These are phyloP conservation scores for Trachemys scripta DNA, from an alignment of 2,113 vertebrate genomes.

Conservation along the genomic window DNA sequence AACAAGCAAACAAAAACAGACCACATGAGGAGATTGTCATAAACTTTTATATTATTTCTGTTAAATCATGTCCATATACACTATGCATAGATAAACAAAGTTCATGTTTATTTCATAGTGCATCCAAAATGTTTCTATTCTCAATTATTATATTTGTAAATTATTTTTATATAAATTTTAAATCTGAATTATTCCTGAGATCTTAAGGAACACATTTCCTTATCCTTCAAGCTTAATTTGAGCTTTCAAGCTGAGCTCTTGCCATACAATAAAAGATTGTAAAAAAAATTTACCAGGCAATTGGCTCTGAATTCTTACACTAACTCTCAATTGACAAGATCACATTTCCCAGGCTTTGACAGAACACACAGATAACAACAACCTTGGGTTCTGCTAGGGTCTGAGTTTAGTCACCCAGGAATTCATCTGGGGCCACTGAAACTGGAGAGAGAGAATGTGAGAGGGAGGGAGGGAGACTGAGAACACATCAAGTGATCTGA, in stretches of 20 bases:
- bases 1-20: background rate
- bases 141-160: background rate
- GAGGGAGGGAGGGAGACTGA: background rate
- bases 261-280: background rate
- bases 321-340: conserved; percentile 43
- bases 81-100: background rate
- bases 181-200: background rate
- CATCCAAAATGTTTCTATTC: background rate
- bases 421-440: conserved; percentile 14
- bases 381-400: conserved; percentile 33
- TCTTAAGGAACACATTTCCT: conserved; percentile 21
- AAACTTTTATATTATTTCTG: background rate
- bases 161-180: background rate
- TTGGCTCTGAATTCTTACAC: conserved; percentile 38
- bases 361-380: conserved; percentile 33
- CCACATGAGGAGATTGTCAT: background rate
- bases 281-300: conserved; percentile 23
- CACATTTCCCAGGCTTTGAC: conserved; percentile 29
- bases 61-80: background rate
- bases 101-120: background rate
- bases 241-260: background rate
- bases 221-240: background rate
- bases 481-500: conserved; percentile 79
- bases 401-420: conserved; percentile 50
- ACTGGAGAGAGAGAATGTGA: background rate